phyloP scores from a whole-genome alignment of 2,797 vertebrate genomes.

The Simalia tracyae region DNA sequence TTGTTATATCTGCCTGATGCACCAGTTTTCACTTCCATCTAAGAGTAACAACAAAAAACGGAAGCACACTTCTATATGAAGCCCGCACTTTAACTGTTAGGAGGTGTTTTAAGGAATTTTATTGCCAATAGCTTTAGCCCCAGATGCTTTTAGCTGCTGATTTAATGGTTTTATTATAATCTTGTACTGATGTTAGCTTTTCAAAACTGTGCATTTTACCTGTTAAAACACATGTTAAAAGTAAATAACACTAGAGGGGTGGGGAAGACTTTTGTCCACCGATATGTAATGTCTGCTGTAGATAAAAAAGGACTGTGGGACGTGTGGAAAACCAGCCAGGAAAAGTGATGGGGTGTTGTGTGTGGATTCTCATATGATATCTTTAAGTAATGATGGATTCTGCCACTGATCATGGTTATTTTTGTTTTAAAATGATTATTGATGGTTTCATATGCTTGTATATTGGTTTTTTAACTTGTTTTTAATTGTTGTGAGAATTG shows the following conservation, averaged over 20 bases:
- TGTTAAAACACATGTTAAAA: background rate
- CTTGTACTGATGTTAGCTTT: background rate
- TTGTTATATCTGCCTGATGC: background rate
- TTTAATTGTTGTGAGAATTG: too few relatives aligned
- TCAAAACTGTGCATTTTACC: background rate
- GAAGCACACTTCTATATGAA: background rate
- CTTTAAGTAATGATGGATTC: too few relatives aligned
- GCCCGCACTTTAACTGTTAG: background rate
- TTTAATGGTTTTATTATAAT: too few relatives aligned
- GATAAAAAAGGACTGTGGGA: background rate
- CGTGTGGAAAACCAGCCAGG: too few relatives aligned
- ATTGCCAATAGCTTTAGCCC: background rate
- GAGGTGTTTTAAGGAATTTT: background rate
- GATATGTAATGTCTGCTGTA: background rate
- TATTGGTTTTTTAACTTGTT: too few relatives aligned
- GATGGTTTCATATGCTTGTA: too few relatives aligned
- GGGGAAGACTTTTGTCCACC: background rate
- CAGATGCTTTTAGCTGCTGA: too few relatives aligned
- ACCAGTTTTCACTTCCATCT: background rate
- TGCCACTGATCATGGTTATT: too few relatives aligned
- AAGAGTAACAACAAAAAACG: background rate
- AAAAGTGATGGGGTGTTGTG: too few relatives aligned
- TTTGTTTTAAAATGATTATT: too few relatives aligned
- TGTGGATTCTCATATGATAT: too few relatives aligned
- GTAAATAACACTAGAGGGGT: background rate